phyloP scores from a whole-genome alignment of 2,888 invertebrate species.

The Calliscelio sp. region DNA sequence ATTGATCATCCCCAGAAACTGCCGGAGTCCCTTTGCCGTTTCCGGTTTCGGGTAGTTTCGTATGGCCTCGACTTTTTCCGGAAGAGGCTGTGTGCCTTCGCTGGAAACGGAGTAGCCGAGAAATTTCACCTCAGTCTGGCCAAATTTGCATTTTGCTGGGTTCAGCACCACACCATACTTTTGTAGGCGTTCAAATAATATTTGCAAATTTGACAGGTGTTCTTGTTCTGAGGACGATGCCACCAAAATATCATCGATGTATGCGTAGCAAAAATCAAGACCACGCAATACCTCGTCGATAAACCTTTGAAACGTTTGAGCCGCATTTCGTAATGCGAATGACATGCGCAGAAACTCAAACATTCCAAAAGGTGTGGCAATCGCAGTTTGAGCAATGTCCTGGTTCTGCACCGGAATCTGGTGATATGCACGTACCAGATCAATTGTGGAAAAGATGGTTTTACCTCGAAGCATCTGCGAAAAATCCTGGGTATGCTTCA shows the following conservation, averaged over 20 bases:
- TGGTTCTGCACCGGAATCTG: too few relatives aligned
- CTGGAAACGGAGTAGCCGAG: too few relatives aligned
- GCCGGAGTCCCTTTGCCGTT: conserved; percentile 6
- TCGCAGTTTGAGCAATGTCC: conserved; percentile 43
- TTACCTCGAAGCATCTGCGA: conserved; percentile 29
- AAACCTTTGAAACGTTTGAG: not conserved
- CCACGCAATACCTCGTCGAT: conserved; percentile 1
- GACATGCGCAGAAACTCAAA: conserved; percentile 51
- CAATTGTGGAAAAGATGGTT: conserved; percentile 44
- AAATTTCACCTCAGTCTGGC: conserved; percentile 6
- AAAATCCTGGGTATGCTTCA: conserved; percentile 52
- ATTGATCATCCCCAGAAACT: conserved; percentile 60
- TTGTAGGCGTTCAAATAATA: too few relatives aligned
- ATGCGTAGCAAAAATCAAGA: conserved; percentile 30
- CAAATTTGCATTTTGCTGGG: conserved; percentile 80
- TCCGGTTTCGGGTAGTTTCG: not conserved
- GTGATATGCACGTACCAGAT: conserved; percentile 48
- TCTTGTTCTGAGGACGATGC: conserved; percentile 1
- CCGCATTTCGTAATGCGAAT: conserved; percentile 47
- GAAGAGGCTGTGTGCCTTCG: too few relatives aligned
- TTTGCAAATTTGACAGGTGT: too few relatives aligned
- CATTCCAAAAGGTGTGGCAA: conserved; percentile 47
- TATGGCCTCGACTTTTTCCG: too few relatives aligned
- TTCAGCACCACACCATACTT: conserved; percentile 66
- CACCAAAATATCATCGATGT: conserved; percentile 46